These are phyloP conservation scores for Sula dactylatra DNA, from an alignment of 2,113 vertebrate genomes.

Conservation along the genomic window DNA sequence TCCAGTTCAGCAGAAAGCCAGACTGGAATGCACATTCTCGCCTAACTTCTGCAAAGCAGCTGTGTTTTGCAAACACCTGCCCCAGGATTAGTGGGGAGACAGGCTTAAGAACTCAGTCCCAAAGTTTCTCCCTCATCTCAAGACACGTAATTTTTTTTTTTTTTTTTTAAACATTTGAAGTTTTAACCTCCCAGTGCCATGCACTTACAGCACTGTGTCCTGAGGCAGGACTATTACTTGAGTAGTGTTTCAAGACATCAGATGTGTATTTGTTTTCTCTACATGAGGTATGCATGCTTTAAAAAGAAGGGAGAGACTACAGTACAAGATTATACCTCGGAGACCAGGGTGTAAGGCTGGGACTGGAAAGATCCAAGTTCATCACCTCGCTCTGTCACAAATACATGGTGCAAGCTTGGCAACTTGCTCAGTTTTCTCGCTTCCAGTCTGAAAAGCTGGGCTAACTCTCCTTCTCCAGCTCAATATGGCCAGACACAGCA, in stretches of 20 bases:
- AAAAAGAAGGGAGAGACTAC: not conserved
- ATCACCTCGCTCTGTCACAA: not conserved
- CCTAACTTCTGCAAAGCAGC: not conserved
- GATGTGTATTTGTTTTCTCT: not conserved
- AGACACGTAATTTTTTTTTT: not conserved
- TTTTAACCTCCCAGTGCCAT: not conserved
- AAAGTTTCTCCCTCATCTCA: not conserved
- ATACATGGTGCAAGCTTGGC: fast-evolving
- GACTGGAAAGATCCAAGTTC: not conserved
- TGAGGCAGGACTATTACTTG: not conserved
- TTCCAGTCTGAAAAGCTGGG: not conserved
- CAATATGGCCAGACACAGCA: not conserved
- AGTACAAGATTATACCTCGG: not conserved
- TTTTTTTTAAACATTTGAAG: not conserved
- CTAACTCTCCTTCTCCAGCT: not conserved
- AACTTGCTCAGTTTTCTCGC: fast-evolving
- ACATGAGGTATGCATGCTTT: fast-evolving
- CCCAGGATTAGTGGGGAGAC: not conserved
- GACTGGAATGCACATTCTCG: not conserved
- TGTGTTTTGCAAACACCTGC: not conserved
- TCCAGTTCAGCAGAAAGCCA: not conserved
- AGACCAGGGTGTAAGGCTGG: not conserved
- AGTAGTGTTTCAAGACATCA: not conserved
- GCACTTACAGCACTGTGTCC: not conserved
- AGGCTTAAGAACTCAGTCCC: not conserved